Evolutionary conservation across 1,140 invertebrate species (phyloP).

Genomic region (Neodiprion pinetum): DNA sequence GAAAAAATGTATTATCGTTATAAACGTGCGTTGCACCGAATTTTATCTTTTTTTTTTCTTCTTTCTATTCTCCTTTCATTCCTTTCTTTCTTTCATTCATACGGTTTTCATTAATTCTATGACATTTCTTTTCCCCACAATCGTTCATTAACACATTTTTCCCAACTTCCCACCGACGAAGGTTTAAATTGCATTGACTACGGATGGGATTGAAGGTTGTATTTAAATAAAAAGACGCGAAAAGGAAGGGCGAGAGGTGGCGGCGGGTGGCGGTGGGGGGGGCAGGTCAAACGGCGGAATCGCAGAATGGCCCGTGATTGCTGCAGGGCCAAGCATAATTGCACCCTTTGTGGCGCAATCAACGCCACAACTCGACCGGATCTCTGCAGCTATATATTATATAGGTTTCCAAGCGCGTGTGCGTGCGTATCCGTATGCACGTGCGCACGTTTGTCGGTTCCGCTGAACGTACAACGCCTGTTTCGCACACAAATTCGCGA

Average conservation of each 20-base stretch:
- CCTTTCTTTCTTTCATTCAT: no score
- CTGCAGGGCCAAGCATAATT: slow-evolving; percentile 63
- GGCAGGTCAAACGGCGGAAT: slow-evolving; percentile 52
- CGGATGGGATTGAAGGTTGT: slow-evolving; percentile 44
- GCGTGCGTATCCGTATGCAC: background rate
- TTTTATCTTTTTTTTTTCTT: background rate
- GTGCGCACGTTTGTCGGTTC: no score
- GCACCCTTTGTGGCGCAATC: slow-evolving; percentile 65
- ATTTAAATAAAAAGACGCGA: slow-evolving; percentile 57
- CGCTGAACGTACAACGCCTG: no score
- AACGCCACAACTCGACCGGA: slow-evolving; percentile 58
- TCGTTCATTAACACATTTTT: slow-evolving; percentile 61
- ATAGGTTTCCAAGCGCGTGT: background rate
- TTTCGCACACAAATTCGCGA: no score
- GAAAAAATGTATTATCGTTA: no score
- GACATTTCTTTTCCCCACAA: slow-evolving; percentile 40
- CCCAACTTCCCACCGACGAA: slow-evolving; percentile 24
- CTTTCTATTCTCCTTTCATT: background rate
- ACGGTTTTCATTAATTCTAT: no score
- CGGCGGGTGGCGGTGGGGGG: slow-evolving; percentile 30
- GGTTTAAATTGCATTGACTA: slow-evolving; percentile 44
- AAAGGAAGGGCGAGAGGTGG: slow-evolving; percentile 18
- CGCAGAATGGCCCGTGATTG: slow-evolving; percentile 63
- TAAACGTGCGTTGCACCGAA: no score
- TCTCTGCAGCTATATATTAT: background rate